Percentiles rank a stretch among this genome's conserved stretches.
phyloP scores from a whole-genome alignment of 1,140 invertebrate species.

The Teleogryllus occipitalis region DNA sequence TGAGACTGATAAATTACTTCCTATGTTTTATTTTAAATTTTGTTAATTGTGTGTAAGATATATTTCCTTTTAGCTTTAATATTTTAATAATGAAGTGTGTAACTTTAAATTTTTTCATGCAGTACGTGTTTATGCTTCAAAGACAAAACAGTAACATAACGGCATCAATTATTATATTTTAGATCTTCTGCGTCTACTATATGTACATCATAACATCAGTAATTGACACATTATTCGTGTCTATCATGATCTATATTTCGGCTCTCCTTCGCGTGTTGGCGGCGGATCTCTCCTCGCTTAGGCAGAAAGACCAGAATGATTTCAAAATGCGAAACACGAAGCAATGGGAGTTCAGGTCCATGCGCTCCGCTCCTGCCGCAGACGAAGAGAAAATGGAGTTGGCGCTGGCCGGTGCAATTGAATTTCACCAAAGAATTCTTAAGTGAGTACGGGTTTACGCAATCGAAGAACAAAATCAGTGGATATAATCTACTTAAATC shows the following conservation, averaged over 20 bases:
- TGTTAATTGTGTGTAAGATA: too few species aligned
- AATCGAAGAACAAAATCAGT: too few species aligned
- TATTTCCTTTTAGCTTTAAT: too few species aligned
- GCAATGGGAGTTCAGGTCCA: too few species aligned
- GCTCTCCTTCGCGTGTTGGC: not conserved
- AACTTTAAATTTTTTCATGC: too few species aligned
- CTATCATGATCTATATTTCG: not conserved
- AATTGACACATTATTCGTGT: not conserved
- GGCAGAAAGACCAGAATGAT: not conserved
- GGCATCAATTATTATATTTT: not conserved
- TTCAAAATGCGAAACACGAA: too few species aligned
- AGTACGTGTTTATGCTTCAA: too few species aligned
- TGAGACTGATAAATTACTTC: too few species aligned
- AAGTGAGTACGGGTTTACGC: not conserved
- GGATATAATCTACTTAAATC: too few species aligned
- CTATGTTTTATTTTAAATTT: too few species aligned
- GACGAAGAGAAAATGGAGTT: not conserved
- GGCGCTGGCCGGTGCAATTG: not conserved
- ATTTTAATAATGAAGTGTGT: too few species aligned
- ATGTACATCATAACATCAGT: not conserved
- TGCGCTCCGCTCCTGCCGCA: not conserved
- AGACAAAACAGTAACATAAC: too few species aligned
- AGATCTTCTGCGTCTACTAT: not conserved
- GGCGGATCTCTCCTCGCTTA: not conserved
- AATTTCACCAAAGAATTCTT: not conserved